phyloP scores from a whole-genome alignment of 2,888 invertebrate genomes.

The Drymonia ruficornis region DNA sequence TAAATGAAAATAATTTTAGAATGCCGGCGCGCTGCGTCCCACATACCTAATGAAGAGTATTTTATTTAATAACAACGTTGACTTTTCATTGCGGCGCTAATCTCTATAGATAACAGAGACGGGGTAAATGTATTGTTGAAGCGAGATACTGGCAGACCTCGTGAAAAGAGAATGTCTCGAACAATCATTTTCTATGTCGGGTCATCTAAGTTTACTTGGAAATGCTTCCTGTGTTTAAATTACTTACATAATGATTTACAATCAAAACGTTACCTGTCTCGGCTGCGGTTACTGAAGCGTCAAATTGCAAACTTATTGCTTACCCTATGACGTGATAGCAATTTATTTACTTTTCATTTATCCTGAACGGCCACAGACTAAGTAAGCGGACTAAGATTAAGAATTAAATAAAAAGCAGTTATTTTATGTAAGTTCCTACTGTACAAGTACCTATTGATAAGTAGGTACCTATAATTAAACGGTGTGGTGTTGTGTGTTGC shows the following conservation, averaged over 20 bases:
- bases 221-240: not conserved
- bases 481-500: slow-evolving; percentile 35
- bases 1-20: not conserved
- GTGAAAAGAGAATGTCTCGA: slow-evolving; percentile 2
- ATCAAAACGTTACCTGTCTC: not conserved
- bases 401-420: too few species aligned
- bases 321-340: not conserved
- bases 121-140: slow-evolving; percentile 13
- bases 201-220: slow-evolving; percentile 1
- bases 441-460: too few species aligned
- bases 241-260: slow-evolving; percentile 1
- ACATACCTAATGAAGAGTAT: slow-evolving; percentile 15
- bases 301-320: not conserved
- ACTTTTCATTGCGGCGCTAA: slow-evolving; percentile 26
- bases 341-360: too few species aligned
- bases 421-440: too few species aligned
- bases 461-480: too few species aligned
- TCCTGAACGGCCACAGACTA: too few species aligned
- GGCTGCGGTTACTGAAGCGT: not conserved
- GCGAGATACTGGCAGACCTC: slow-evolving; percentile 12
- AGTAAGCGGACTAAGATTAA: too few species aligned
- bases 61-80: slow-evolving; percentile 25
- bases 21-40: slow-evolving; percentile 8
- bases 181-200: slow-evolving; percentile 1
- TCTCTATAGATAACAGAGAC: slow-evolving; percentile 30